Percentiles rank a stretch among this genome's conserved stretches.
Evolutionary conservation across 2,888 invertebrate species (phyloP).

Genomic region (Nasonia oneida): DNA sequence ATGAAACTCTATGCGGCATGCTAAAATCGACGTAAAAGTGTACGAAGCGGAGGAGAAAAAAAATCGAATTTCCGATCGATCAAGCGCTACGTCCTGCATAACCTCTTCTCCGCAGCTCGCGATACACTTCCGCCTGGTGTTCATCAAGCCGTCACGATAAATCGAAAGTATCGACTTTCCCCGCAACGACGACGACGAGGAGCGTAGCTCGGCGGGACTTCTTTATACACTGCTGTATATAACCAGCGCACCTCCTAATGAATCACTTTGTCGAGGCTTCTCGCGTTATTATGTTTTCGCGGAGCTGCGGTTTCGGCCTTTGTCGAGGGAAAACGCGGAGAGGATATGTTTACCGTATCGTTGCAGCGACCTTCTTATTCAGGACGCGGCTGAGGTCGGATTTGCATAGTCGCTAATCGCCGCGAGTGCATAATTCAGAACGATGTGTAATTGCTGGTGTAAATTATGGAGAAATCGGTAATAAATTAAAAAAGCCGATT

Average conservation of each 20-base stretch:
- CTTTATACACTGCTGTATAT: constrained; percentile 10
- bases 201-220: not conserved
- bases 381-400: not conserved
- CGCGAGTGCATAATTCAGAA: not conserved
- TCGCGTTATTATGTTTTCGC: constrained; percentile 15
- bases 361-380: not conserved
- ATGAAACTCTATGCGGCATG: not conserved
- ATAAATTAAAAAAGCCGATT: not conserved
- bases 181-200: not conserved
- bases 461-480: not conserved
- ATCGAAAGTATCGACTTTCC: constrained; percentile 51
- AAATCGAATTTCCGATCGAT: constrained; percentile 22
- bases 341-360: not conserved
- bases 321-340: not conserved
- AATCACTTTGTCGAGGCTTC: constrained; percentile 46
- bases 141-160: constrained; percentile 39
- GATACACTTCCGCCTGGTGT: not conserved
- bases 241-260: constrained; percentile 20
- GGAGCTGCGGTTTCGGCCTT: not conserved
- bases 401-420: not conserved
- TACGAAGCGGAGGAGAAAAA: not conserved
- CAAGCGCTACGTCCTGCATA: not conserved
- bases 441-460: not conserved
- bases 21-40: not conserved
- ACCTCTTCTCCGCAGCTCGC: not conserved